Percentiles rank a stretch among this genome's conserved stretches.
These are phyloP conservation scores for Ianthella basta DNA, from an alignment of 37 sponge, comb jelly and placozoan species.

Conservation along the genomic window DNA sequence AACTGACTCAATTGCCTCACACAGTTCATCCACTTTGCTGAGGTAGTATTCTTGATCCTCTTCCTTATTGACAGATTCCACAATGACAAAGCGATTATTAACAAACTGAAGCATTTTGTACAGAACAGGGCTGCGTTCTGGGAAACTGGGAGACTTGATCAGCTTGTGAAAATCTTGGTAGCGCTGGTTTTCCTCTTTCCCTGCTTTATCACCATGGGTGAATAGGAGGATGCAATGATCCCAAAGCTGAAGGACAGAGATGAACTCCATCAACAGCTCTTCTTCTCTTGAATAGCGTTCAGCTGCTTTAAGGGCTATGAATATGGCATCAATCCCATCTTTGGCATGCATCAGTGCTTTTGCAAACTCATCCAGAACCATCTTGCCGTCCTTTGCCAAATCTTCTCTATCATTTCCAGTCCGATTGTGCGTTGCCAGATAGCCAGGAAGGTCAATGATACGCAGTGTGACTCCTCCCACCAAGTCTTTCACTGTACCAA, in stretches of 20 bases:
- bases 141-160: background rate
- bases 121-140: background rate
- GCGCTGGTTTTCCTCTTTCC: background rate
- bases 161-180: background rate
- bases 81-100: constrained; percentile 1
- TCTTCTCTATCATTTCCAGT: background rate
- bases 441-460: constrained; percentile 11
- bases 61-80: background rate
- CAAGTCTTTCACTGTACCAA: background rate
- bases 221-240: background rate
- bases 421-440: background rate
- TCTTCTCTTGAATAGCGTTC: background rate
- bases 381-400: background rate
- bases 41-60: background rate
- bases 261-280: background rate
- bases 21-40: background rate
- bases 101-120: background rate
- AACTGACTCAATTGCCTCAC: background rate
- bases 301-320: background rate
- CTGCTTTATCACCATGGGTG: background rate
- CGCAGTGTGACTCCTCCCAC: background rate
- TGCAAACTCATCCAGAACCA: constrained; percentile 8
- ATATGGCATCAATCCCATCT: constrained; percentile 19
- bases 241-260: background rate
- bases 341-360: background rate